Evolutionary conservation across 2,888 invertebrate genomes (phyloP), one percentile per base, ranked within the genome.

Genomic region (Scaptodrosophila latifasciaeformis): DNA sequence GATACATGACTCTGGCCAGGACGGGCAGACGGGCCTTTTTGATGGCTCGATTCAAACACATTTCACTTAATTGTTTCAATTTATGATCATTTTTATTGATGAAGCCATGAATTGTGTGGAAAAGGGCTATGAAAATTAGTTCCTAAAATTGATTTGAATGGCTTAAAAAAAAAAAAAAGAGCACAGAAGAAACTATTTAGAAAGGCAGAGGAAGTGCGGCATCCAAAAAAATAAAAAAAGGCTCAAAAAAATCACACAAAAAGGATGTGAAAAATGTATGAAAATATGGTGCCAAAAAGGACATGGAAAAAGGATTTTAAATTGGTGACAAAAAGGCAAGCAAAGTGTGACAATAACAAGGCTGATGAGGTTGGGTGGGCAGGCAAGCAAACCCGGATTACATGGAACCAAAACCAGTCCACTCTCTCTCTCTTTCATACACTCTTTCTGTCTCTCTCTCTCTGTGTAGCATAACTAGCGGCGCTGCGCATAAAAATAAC

Each of bases 401-500:
- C 15, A 29, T 46, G 15, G 29, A 17, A 29, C 13, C 45, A 47
- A 60, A 35, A 15, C 52, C 42, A 45, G 31, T 46, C 52, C 45
- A 19, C 42, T 46, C 35, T 54, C n/a, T n/a, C n/a, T n/a, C n/a
- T n/a, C n/a, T n/a, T n/a, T n/a, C n/a, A n/a, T n/a, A n/a, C n/a
- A n/a, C 59, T 43, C 59, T 54, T 59, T 52, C 52, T 59, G 52
- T 7, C 13, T n/a, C 18, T 13, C 39, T 19, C 9, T 18, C 39
- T 15, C 15, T 17, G 5, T n/a, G 64, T 53, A 56, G 65, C 57
- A 70, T 77, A 77, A 74, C 68, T 77, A 67, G 63, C 57, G 70
- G 66, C 62, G 54, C 58, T 62, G 62, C 54, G 48, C 54, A 70
- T 70, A 71, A 79, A 76, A 74, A 68, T 75, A 77, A 80, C 80